Evolutionary conservation across 1,140 invertebrate species (phyloP).

Genomic region (Antheraea pernyi): DNA sequence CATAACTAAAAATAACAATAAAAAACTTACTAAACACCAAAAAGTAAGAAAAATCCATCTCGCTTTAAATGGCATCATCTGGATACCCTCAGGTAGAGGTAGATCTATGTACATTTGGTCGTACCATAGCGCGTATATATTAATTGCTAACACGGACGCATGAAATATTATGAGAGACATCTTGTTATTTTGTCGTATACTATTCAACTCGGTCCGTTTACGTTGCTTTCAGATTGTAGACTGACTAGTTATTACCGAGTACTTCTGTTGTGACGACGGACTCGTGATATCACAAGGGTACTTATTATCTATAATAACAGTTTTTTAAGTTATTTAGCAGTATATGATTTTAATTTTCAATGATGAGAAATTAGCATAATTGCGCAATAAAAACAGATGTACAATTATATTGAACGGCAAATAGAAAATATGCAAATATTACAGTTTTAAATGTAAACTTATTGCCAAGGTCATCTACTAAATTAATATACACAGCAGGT

Average conservation of each 20-base stretch:
- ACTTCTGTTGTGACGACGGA: not conserved
- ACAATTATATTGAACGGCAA: too few species aligned
- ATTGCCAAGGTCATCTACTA: too few species aligned
- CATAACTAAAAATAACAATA: not conserved
- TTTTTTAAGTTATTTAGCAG: too few species aligned
- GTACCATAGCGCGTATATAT: slow-evolving; percentile 49
- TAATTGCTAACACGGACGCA: slow-evolving; percentile 39
- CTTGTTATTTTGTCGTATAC: slow-evolving; percentile 10
- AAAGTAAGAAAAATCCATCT: slow-evolving; percentile 55
- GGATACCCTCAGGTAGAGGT: slow-evolving; percentile 44
- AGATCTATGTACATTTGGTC: slow-evolving; percentile 57
- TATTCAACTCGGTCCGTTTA: not conserved
- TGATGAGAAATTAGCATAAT: too few species aligned
- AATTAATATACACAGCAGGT: too few species aligned
- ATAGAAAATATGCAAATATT: too few species aligned
- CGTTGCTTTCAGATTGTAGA: not conserved
- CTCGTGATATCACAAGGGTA: too few species aligned
- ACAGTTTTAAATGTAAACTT: too few species aligned
- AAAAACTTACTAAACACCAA: slow-evolving; percentile 61
- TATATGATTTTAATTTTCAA: too few species aligned
- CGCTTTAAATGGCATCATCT: slow-evolving; percentile 29
- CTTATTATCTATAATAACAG: too few species aligned
- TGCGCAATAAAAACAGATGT: too few species aligned
- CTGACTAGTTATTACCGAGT: not conserved
- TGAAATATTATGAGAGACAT: slow-evolving; percentile 50